A percentile compares a stretch with the other conserved stretches of the same genome.
phyloP scores from a whole-genome alignment of 2,797 vertebrate genomes.

The Euthynnus affinis region DNA sequence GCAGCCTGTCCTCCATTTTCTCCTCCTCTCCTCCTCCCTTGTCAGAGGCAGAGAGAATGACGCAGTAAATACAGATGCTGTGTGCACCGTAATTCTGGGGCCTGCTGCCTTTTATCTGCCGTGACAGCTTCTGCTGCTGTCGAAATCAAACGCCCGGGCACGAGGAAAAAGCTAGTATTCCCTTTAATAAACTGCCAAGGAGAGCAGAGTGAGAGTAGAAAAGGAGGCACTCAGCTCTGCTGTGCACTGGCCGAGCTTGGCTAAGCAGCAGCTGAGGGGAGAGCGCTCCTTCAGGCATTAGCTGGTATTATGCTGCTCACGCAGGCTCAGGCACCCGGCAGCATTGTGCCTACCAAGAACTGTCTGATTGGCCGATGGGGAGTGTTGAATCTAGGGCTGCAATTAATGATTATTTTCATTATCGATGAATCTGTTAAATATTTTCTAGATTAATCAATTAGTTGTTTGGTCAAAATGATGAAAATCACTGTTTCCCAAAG shows the following conservation, averaged over 20 bases:
- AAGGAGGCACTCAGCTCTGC: constrained; percentile 71
- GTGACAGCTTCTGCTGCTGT: constrained; percentile 87
- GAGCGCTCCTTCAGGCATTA: constrained; percentile 86
- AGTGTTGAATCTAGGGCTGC: constrained; percentile 30
- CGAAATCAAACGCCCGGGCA: constrained; percentile 85
- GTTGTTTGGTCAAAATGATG: no score
- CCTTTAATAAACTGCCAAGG: constrained; percentile 91
- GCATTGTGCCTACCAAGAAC: constrained; percentile 83
- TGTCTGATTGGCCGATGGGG: constrained; percentile 85
- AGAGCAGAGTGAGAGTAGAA: constrained; percentile 68
- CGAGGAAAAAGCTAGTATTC: constrained; percentile 84
- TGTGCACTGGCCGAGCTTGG: constrained; percentile 68
- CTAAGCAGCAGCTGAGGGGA: constrained; percentile 75
- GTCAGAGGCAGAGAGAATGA: constrained; percentile 79
- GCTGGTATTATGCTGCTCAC: constrained; percentile 83
- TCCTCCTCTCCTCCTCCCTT: constrained; percentile 73
- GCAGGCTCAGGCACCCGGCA: constrained; percentile 82
- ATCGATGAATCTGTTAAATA: no score
- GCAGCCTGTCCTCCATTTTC: constrained; percentile 83
- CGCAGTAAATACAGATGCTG: constrained; percentile 84
- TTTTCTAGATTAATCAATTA: no score
- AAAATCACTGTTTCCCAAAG: no score
- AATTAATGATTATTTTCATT: no score
- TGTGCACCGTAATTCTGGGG: constrained; percentile 74
- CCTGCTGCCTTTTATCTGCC: constrained; percentile 86